Evolutionary conservation across 1,140 invertebrate species (phyloP), one percentile per base, ranked within the genome.

Genomic region (Diprion similis): DNA sequence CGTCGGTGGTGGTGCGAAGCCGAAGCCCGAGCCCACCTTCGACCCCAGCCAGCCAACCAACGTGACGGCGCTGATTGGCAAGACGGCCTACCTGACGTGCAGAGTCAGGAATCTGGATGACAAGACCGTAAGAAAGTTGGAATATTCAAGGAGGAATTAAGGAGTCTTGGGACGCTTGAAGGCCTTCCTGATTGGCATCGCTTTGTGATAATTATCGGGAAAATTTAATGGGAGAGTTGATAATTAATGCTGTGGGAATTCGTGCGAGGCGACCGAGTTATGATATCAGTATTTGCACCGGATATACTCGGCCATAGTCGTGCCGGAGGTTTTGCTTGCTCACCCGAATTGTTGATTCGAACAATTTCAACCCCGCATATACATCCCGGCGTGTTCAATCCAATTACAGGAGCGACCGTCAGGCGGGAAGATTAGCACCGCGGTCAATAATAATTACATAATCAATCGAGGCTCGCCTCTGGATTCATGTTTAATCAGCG

Each of bases 21-120:
- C 81, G 68, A 88, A 85, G 74, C 81, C 78, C 8, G 93, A 93
- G 15, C 93, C 93, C 0, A 91, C 93, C 78, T 95, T 95, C 82
- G 94, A 95, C 81, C 88, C 90, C 51, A 88, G 90, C 8, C 94
- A 92, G 72, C 93, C 92, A 8, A 94, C 91, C 78, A 95, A 96
- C 83, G 92, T 95, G 24, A 95, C 94, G 37, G 94, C 94, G 0
- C 89, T 95, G 1, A 91, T 94, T 0, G 94, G 94, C 6, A 95
- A 95, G 85, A 92, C 93, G 15, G 94, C 94, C 51, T 94, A 94
- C 83, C 90, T 96, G 46, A 94, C 94, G 77, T 96, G 95, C 85
- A 90, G 93, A 76, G 94, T 96, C 10, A 91, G 92, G 79, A 94
- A 95, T 84, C 90, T 95, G 72, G 94, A 93, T 19, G 94, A 95